These are phyloP conservation scores for Axinella damicornis DNA, from an alignment of 37 sponge, comb jelly and placozoan genomes.

Conservation along the genomic window DNA sequence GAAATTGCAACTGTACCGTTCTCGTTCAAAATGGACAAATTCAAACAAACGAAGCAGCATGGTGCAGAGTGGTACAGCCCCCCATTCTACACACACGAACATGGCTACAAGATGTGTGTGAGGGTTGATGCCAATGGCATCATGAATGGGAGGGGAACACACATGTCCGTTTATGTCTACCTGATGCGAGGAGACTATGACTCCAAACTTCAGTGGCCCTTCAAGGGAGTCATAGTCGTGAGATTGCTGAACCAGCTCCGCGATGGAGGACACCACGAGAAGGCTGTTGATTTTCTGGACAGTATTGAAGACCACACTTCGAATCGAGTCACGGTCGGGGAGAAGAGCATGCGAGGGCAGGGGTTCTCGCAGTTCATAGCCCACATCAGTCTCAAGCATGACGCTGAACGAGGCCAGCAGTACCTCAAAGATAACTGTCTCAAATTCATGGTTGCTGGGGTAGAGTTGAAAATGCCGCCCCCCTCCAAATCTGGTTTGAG, in stretches of 20 bases:
- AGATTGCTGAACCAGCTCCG: conserved; percentile 17
- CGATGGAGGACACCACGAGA: conserved; percentile 10
- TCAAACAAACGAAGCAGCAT: background rate
- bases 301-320: background rate
- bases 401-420: background rate
- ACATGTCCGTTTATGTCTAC: conserved; percentile 18
- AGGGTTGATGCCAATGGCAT: conserved; percentile 9
- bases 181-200: conserved; percentile 8
- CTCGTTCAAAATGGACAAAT: background rate
- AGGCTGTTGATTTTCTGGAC: background rate
- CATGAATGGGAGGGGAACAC: background rate
- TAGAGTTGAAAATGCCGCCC: no score
- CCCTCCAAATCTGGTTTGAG: no score
- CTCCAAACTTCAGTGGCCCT: conserved; percentile 7
- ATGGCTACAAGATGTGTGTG: conserved; percentile 38
- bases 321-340: background rate
- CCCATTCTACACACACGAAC: conserved; percentile 1
- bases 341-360: background rate
- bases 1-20: background rate
- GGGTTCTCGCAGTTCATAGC: conserved; percentile 25
- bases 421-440: conserved; percentile 25
- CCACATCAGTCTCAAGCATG: background rate
- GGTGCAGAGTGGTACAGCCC: conserved; percentile 16
- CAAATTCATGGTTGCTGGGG: background rate
- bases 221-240: conserved; percentile 1